Evolutionary conservation across 1,140 invertebrate species (phyloP), one percentile per base, ranked within the genome.

Genomic region (Nephotettix cincticeps): DNA sequence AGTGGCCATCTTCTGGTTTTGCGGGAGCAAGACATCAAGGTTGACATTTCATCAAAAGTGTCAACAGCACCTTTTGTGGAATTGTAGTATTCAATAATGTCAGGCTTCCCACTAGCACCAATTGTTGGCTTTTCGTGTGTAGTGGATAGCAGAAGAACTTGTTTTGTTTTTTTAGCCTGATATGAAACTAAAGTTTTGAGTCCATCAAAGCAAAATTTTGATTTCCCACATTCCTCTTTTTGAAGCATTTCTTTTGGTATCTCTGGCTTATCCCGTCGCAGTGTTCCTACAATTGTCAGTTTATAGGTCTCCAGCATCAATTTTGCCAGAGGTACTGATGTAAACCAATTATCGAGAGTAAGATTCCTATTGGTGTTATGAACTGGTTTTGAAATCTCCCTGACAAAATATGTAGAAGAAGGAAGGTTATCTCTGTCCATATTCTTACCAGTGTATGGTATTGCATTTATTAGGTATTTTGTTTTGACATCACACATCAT

Each of bases 301-400:
- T 69, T 66, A n/a, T 70, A 43, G 28, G 74, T 71, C 32, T 78
- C 71, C 70, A 82, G 73, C 68, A 79, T 68, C 27, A 70, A 21
- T 69, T 71, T 66, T 3, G 75, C 71, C 47, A 81, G 51, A 30
- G 76, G 75, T 45, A 82, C 64, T 6, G 75, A 78, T 2, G 80
- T 81, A 73, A 81, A 82, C 78, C 79, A 83, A 47, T 83, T 81
- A 68, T 83, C 81, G 45, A 76, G 76, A 3, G 79, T 84, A 0
- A 83, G 68, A 56, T 82, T 81, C 13, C 78, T 69, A 51, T 81
- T 78, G 13, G 74, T 73, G 14, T 67, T 58, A 32, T 56, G 40
- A n/a, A 74, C 19, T 30, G 72, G 32, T 67, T 47, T 14, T 21
- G 69, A 43, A 40, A 76, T 21, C 17, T 58, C 25, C 69, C 69